Evolutionary conservation across 1,140 invertebrate genomes (phyloP).

Genomic region (Bathynomus jamesi): DNA sequence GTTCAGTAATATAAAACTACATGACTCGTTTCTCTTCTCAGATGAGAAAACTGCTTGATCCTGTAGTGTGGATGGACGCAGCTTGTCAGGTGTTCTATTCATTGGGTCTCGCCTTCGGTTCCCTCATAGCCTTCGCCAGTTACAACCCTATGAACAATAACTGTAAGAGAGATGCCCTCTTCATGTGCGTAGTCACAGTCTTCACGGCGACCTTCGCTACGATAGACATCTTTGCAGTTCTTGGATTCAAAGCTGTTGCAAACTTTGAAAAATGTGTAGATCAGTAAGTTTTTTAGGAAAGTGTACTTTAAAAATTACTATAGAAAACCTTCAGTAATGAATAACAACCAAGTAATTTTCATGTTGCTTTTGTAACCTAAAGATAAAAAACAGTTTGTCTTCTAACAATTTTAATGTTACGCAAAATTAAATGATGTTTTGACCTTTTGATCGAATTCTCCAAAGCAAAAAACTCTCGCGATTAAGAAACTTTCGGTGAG

Average conservation of each 20-base stretch:
- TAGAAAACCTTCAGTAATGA: no score
- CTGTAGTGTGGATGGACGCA: constrained; percentile 49
- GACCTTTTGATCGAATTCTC: no score
- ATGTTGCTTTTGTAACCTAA: no score
- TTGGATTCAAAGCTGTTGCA: constrained; percentile 40
- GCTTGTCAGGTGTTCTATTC: constrained; percentile 52
- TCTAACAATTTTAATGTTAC: no score
- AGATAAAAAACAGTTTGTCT: no score
- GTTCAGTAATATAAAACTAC: no score
- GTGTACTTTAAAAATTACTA: no score
- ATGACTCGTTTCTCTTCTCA: constrained; percentile 35
- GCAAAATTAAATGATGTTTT: no score
- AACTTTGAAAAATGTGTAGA: constrained; percentile 39
- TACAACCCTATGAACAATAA: constrained; percentile 47
- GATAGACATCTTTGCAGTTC: constrained; percentile 44
- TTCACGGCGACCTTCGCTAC: constrained; percentile 51
- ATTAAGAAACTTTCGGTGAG: no score
- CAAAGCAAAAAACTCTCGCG: no score
- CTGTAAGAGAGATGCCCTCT: constrained; percentile 45
- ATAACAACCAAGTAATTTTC: no score
- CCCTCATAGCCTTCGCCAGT: constrained; percentile 44
- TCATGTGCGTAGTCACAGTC: constrained; percentile 49
- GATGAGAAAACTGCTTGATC: constrained; percentile 38
- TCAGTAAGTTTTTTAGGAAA: constrained; percentile 41
- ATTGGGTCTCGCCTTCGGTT: constrained; percentile 50